These are phyloP conservation scores for Eupithecia subfuscata DNA, from an alignment of 2,888 invertebrate genomes.

Conservation along the genomic window DNA sequence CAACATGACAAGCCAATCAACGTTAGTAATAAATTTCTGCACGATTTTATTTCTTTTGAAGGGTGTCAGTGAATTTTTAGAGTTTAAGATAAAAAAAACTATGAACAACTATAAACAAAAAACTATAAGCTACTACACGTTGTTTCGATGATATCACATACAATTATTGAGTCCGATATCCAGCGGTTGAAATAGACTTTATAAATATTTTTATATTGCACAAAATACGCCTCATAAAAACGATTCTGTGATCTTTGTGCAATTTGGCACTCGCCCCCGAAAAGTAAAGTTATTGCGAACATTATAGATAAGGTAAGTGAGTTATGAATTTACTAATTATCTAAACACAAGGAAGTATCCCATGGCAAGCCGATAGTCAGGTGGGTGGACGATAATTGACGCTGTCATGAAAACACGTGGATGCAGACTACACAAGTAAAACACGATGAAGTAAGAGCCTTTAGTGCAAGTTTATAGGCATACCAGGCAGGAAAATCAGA, in stretches of 20 bases:
- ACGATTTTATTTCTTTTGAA: not conserved
- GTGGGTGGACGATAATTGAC: constrained; percentile 12
- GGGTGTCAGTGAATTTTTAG: not conserved
- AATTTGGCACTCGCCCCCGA: not conserved
- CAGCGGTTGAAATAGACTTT: not conserved
- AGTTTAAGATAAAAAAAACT: too few species aligned
- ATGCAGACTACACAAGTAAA: not conserved
- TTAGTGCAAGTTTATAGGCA: not conserved
- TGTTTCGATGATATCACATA: too few species aligned
- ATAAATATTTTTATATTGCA: not conserved
- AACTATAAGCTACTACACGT: too few species aligned
- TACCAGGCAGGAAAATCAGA: not conserved
- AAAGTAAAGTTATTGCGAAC: not conserved
- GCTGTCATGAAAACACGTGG: constrained; percentile 8
- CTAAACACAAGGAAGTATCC: not conserved
- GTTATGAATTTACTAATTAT: not conserved
- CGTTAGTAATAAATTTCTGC: not conserved
- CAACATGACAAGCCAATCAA: constrained; percentile 26
- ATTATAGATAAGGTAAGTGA: not conserved
- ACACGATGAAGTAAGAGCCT: not conserved
- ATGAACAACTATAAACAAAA: too few species aligned
- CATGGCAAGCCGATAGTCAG: not conserved
- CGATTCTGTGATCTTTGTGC: not conserved
- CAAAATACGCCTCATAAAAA: not conserved
- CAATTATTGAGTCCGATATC: not conserved